A percentile compares a stretch with the other conserved stretches of the same genome.
Evolutionary conservation across 2,888 invertebrate species (phyloP).

Genomic region (Pantelozetes paolii): DNA sequence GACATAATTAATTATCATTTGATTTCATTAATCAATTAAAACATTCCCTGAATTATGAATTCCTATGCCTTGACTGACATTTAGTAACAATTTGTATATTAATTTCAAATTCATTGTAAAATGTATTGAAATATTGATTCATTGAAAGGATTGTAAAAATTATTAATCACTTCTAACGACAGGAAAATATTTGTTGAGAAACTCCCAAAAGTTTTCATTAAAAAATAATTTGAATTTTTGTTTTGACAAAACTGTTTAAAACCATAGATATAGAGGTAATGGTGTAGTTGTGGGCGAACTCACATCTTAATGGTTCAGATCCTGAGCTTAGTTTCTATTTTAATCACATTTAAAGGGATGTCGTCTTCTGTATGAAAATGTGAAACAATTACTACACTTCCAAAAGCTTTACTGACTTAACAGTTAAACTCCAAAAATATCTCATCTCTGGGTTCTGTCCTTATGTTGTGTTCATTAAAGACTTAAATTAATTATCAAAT

Average conservation of each 20-base stretch:
- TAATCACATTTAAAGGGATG: background rate
- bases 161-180: too few relatives aligned
- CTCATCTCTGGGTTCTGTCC: background rate
- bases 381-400: background rate
- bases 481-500: too few relatives aligned
- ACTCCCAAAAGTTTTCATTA: background rate
- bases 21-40: too few relatives aligned
- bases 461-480: too few relatives aligned
- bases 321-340: conserved; percentile 3
- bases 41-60: too few relatives aligned
- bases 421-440: background rate
- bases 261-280: background rate
- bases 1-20: too few relatives aligned
- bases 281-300: background rate
- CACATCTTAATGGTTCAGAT: background rate
- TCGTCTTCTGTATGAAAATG: background rate
- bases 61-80: too few relatives aligned
- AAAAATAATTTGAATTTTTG: too few relatives aligned
- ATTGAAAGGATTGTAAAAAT: too few relatives aligned
- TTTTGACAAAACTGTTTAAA: background rate
- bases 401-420: background rate
- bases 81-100: too few relatives aligned
- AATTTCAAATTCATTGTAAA: too few relatives aligned
- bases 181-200: background rate
- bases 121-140: too few relatives aligned